These are phyloP conservation scores for Cryptotermes secundus DNA, from an alignment of 1,140 invertebrate genomes.

Conservation along the genomic window DNA sequence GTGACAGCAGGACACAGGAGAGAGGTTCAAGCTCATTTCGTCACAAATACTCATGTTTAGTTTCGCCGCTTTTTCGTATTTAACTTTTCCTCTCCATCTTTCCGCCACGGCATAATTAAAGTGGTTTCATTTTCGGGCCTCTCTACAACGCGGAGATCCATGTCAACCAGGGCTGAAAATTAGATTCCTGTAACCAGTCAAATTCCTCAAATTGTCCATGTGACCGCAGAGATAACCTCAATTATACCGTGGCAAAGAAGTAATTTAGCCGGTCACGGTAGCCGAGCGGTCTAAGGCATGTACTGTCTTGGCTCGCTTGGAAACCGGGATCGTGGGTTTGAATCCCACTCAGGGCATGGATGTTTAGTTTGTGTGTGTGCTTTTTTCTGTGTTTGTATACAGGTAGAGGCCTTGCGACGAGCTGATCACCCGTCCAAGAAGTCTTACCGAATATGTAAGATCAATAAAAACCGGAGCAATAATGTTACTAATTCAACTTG, in stretches of 20 bases:
- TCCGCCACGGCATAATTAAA: neutral
- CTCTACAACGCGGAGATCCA: neutral
- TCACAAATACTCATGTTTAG: neutral
- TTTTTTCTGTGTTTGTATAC: no score
- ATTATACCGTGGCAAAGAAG: neutral
- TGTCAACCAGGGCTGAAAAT: neutral
- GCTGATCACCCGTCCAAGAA: no score
- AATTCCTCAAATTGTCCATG: neutral
- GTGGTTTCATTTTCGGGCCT: neutral
- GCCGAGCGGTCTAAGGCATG: no score
- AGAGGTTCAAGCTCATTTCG: neutral
- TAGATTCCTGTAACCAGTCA: neutral
- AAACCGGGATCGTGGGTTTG: no score
- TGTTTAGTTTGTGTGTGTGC: no score
- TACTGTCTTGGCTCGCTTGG: no score
- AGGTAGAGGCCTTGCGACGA: no score
- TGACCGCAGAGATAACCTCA: neutral
- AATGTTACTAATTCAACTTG: no score
- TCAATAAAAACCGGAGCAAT: no score
- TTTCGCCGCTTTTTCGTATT: neutral
- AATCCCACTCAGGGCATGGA: no score
- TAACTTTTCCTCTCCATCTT: neutral
- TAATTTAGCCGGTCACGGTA: no score
- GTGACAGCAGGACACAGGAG: neutral
- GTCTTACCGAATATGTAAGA: no score